phyloP scores from a whole-genome alignment of 2,888 invertebrate species.

The Apomyelois bistriatella region DNA sequence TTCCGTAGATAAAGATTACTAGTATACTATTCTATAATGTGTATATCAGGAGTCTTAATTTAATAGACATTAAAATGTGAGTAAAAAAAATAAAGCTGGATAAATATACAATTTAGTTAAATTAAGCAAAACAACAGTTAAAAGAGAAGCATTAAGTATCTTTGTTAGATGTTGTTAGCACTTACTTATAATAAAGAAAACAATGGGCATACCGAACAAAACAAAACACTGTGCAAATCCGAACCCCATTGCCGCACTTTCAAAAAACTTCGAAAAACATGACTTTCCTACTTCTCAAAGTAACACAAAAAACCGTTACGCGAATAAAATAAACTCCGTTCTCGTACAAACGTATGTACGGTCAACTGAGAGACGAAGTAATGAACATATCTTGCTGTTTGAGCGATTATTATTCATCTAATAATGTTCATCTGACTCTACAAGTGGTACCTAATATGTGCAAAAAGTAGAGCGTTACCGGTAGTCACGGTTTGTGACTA shows the following conservation, averaged over 20 bases:
- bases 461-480: too few species aligned
- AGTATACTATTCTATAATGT: too few species aligned
- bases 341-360: conserved; percentile 31
- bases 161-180: neutral
- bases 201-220: conserved; percentile 2
- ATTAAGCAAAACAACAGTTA: neutral
- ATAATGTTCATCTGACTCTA: conserved; percentile 13
- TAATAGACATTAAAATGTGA: too few species aligned
- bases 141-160: too few species aligned
- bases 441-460: conserved; percentile 37
- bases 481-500: conserved; percentile 20
- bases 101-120: neutral
- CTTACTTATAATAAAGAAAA: conserved; percentile 1
- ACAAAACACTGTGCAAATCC: neutral
- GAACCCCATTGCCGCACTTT: neutral
- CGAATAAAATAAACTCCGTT: conserved; percentile 17
- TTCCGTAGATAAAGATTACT: too few species aligned
- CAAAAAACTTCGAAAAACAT: conserved; percentile 10
- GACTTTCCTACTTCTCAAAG: conserved; percentile 13
- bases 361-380: conserved; percentile 40
- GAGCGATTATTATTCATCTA: conserved; percentile 37
- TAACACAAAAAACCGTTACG: neutral
- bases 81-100: too few species aligned
- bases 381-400: conserved; percentile 54
- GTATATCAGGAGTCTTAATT: too few species aligned